Base-by-base conservation (phyloP, 2,113 vertebrate genomes). In the Ia io region DNA sequence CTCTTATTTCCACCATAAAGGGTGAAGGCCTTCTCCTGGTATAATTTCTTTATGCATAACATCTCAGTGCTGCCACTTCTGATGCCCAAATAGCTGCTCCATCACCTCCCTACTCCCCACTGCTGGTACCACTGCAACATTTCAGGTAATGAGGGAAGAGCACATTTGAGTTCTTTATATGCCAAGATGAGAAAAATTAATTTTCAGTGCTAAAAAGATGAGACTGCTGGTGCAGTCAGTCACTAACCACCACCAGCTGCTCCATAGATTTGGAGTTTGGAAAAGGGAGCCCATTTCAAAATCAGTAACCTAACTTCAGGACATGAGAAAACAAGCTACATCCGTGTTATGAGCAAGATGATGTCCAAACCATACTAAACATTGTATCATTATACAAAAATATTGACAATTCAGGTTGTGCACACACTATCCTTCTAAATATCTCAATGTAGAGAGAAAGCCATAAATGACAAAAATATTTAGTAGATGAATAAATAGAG, bases 101-200 rank as follows among this genome's bases (percentile, higher is more conserved):
- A 35, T 47, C 91, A 63, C 73, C 88, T 88, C 85, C 73, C 30
- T 6, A 67, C 88, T 73, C 18, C 56, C 94, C 61, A 84, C 76
- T 87, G 91, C 90, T 96, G 49, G 87, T 92, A 42, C 76, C 76
- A 82, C 90, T 93, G 93, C 78, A 97, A 95, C 97, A 95, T 97
- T 96, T 86, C 97, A 98, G 97, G 96, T 98, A 98, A 98, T 97
- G 96, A 98, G 95, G 80, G 95, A 96, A 98, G 97, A 96, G 88
- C 93, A 94, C 94, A 89, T 86, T 91, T 71, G 80, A 73, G 94
- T 88, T 98, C 91, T 97, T 97, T 30, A 80, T 79, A 94, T 94
- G 97, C 94, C 92, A 98, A 98, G 93, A 98, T 65, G 92, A 98
- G 96, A 91, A 98, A 98, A 98, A 98, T 97, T 97, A 98, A 98